Evolutionary conservation across 2,113 vertebrate species (phyloP).

Genomic region (Notiomystis cincta): DNA sequence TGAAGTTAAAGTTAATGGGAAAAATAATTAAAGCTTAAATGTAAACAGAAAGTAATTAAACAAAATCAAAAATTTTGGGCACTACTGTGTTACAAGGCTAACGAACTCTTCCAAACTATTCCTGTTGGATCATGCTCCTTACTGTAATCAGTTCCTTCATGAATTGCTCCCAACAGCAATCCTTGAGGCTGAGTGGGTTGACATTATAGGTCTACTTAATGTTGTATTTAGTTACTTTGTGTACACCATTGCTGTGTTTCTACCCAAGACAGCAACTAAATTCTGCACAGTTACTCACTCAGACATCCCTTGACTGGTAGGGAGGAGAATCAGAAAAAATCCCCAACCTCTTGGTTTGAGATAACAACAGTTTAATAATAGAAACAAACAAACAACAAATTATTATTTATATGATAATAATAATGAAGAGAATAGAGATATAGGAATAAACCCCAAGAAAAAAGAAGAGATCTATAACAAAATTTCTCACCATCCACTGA

Average conservation of each 20-base stretch:
- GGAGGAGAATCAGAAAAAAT: neutral
- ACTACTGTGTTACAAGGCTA: neutral
- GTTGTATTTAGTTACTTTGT: neutral
- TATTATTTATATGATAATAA: neutral
- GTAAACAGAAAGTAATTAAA: neutral
- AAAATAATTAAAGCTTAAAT: too few species aligned
- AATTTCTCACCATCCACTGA: neutral
- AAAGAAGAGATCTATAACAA: neutral
- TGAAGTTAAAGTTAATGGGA: neutral
- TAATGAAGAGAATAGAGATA: neutral
- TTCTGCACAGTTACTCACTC: neutral
- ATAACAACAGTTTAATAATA: neutral
- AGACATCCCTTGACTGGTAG: fast-evolving
- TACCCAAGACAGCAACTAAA: neutral
- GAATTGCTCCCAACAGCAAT: neutral
- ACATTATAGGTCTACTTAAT: neutral
- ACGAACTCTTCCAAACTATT: neutral
- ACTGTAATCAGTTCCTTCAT: neutral
- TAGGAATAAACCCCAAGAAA: neutral
- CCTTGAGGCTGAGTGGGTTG: fast-evolving
- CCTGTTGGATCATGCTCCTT: neutral
- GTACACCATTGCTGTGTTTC: neutral
- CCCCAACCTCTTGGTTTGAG: fast-evolving
- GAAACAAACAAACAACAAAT: neutral
- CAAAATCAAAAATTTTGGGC: neutral